phyloP scores from a whole-genome alignment of 2,113 vertebrate species.

The Ciconia stormi region DNA sequence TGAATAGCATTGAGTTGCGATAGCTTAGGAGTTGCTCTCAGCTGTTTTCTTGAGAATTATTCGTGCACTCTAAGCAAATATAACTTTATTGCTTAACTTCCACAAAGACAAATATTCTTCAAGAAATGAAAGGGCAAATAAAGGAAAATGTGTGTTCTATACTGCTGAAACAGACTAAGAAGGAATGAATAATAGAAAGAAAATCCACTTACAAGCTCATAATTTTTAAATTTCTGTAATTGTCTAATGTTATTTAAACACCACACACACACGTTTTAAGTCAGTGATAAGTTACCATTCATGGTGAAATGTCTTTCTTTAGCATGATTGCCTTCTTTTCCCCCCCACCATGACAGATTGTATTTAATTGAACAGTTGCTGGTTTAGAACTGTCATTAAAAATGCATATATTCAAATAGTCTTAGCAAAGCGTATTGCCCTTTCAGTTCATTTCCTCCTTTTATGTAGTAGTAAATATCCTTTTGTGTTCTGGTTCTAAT shows the following conservation, averaged over 20 bases:
- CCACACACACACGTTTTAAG: background rate
- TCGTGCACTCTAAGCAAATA: constrained; percentile 19
- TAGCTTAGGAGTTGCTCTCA: background rate
- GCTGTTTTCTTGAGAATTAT: background rate
- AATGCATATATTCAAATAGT: constrained; percentile 63
- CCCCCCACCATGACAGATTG: constrained; percentile 64
- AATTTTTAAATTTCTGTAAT: constrained; percentile 23
- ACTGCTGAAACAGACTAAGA: background rate
- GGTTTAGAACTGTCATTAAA: constrained; percentile 65
- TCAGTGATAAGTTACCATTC: constrained; percentile 38
- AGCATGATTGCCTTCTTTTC: background rate
- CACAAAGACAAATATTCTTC: constrained; percentile 46
- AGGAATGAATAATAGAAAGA: background rate
- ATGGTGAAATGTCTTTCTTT: constrained; percentile 28
- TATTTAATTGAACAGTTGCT: constrained; percentile 73
- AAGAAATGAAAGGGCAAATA: constrained; percentile 14
- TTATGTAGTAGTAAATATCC: constrained; percentile 48
- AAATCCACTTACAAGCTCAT: constrained; percentile 37
- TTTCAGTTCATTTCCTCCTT: constrained; percentile 40
- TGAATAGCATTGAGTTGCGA: background rate
- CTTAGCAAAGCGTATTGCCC: background rate
- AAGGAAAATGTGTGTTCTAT: constrained; percentile 2
- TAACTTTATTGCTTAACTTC: constrained; percentile 26
- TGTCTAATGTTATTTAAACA: constrained; percentile 9
- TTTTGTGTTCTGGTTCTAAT: constrained; percentile 46